Percentiles rank a stretch among this genome's conserved stretches.
Evolutionary conservation across 2,888 invertebrate genomes (phyloP).

Genomic region (Apantesis nais): DNA sequence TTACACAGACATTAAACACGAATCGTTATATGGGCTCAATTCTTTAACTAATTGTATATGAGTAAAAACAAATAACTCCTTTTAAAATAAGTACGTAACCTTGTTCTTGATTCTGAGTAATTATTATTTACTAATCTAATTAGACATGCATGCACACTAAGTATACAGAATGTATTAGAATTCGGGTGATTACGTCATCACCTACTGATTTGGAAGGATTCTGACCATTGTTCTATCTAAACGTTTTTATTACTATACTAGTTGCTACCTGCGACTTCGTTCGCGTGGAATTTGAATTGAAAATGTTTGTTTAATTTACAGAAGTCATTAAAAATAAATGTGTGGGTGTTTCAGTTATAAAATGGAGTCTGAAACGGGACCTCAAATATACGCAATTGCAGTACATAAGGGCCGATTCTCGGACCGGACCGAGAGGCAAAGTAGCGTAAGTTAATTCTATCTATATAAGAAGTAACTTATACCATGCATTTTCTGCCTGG

Average conservation of each 20-base stretch:
- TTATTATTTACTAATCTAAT: slow-evolving; percentile 1
- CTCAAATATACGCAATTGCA: too few species aligned
- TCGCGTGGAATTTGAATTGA: too few species aligned
- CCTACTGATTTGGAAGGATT: background rate
- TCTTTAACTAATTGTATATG: slow-evolving; percentile 13
- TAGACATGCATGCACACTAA: background rate
- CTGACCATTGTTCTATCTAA: background rate
- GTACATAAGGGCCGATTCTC: too few species aligned
- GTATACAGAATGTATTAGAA: background rate
- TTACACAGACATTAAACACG: slow-evolving; percentile 27
- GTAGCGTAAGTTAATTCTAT: too few species aligned
- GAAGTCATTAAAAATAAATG: too few species aligned
- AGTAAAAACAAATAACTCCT: slow-evolving; percentile 7
- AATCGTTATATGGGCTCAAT: slow-evolving; percentile 18
- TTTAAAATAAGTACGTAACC: background rate
- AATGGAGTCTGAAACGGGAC: too few species aligned
- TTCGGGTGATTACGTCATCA: background rate
- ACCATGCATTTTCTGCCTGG: too few species aligned
- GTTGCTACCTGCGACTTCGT: too few species aligned
- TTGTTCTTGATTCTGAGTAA: slow-evolving; percentile 8
- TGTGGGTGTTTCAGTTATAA: too few species aligned
- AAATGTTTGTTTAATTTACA: too few species aligned
- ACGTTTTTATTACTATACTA: background rate
- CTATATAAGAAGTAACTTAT: too few species aligned
- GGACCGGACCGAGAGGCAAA: too few species aligned